A percentile compares a stretch with the other conserved stretches of the same genome.
phyloP scores from a whole-genome alignment of 2,888 invertebrate species.

The Folsomia manolachei region DNA sequence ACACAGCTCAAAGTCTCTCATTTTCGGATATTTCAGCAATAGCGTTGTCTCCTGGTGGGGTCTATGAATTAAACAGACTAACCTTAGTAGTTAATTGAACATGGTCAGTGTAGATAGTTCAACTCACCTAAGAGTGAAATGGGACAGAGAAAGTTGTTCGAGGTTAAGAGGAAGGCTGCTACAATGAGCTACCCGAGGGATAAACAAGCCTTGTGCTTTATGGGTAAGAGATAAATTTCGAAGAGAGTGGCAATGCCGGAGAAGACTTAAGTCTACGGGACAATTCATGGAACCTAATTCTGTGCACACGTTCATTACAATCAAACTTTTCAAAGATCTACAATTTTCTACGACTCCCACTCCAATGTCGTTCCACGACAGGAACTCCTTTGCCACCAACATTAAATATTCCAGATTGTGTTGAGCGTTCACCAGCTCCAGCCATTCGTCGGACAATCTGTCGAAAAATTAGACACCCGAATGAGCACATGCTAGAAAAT shows the following conservation, averaged over 20 bases:
- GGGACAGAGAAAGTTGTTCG: neutral
- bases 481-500: too few relatives aligned
- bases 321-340: neutral
- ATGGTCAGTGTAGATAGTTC: too few relatives aligned
- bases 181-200: neutral
- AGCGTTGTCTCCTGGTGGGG: neutral
- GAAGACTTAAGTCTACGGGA: neutral
- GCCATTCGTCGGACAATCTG: neutral
- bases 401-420: neutral
- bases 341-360: neutral
- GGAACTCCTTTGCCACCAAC: neutral
- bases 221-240: neutral
- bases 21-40: neutral
- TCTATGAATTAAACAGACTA: neutral
- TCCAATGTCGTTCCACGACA: neutral
- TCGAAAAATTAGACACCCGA: neutral
- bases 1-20: neutral
- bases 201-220: neutral
- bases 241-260: neutral
- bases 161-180: neutral
- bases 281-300: neutral
- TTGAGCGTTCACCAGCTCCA: neutral
- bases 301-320: neutral
- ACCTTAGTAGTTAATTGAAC: too few relatives aligned
- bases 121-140: neutral